Conservation (phyloP, 2,113 vertebrate species). For the Myotis davidii region DNA sequence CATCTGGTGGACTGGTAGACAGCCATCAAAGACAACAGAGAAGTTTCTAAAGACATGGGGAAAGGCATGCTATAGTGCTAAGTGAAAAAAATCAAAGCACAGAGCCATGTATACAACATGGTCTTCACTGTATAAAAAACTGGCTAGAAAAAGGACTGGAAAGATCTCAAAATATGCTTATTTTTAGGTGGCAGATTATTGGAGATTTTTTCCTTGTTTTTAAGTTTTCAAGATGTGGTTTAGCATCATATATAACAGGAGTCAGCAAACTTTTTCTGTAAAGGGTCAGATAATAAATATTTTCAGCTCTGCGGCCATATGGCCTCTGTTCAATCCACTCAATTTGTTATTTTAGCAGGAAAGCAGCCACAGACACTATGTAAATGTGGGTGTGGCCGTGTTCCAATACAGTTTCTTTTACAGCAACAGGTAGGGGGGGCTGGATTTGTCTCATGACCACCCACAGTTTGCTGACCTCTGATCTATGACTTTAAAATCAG, state of each 20-base stretch:
- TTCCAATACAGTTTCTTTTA: not conserved
- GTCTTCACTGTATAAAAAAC: not conserved
- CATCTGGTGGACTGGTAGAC: not conserved
- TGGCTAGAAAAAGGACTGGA: not conserved
- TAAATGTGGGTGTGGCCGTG: fast-evolving
- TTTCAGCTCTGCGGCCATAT: not conserved
- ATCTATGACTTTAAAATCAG: not conserved
- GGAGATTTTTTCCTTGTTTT: not conserved
- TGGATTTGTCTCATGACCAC: not conserved
- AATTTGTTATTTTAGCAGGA: fast-evolving
- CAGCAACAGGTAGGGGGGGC: not conserved
- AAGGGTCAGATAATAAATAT: not conserved
- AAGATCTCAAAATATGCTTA: not conserved
- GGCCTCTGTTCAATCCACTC: not conserved
- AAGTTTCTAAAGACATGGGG: not conserved
- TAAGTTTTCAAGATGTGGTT: not conserved
- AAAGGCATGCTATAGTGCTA: not conserved
- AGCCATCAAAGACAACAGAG: not conserved
- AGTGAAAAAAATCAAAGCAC: not conserved
- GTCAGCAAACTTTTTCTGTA: not conserved
- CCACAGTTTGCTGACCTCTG: not conserved
- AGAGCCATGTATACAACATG: not conserved
- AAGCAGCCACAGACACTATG: not conserved
- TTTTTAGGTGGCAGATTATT: not conserved
- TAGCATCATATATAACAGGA: not conserved